Percentiles rank a stretch among this genome's conserved stretches.
phyloP scores from a whole-genome alignment of 2,797 vertebrate genomes.

The Tadarida brasiliensis region DNA sequence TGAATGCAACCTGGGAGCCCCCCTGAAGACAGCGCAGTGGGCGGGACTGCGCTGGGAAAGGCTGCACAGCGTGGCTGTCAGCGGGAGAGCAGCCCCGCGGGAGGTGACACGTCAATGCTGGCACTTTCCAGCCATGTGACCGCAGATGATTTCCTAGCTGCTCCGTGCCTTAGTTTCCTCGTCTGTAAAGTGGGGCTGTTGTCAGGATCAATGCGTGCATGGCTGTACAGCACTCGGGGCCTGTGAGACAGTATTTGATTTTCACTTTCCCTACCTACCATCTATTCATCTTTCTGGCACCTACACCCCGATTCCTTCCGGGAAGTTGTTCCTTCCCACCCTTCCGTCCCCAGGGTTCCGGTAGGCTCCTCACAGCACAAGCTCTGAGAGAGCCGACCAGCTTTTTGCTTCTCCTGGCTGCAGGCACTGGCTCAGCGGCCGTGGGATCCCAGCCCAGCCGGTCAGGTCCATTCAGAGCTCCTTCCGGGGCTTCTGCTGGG shows the following conservation, averaged over 20 bases:
- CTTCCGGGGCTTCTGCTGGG: background rate
- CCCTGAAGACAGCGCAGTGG: background rate
- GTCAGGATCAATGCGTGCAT: background rate
- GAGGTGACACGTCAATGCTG: background rate
- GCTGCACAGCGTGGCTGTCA: background rate
- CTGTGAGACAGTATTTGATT: no score
- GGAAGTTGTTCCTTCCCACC: background rate
- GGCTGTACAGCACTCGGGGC: background rate
- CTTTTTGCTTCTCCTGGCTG: background rate
- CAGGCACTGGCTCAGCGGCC: background rate
- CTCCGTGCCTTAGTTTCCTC: background rate
- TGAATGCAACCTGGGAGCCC: background rate
- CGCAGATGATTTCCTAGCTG: background rate
- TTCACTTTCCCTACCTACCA: background rate
- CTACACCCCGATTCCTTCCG: background rate
- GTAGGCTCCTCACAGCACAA: background rate
- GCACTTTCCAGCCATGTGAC: background rate
- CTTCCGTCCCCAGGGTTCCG: background rate
- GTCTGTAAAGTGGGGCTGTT: background rate
- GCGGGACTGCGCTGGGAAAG: background rate
- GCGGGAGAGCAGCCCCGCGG: background rate
- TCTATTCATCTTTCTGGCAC: background rate
- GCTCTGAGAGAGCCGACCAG: background rate
- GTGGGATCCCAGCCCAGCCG: background rate
- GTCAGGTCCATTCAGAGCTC: background rate